phyloP scores from a whole-genome alignment of 1,140 invertebrate species.

The Drosophila saltans region DNA sequence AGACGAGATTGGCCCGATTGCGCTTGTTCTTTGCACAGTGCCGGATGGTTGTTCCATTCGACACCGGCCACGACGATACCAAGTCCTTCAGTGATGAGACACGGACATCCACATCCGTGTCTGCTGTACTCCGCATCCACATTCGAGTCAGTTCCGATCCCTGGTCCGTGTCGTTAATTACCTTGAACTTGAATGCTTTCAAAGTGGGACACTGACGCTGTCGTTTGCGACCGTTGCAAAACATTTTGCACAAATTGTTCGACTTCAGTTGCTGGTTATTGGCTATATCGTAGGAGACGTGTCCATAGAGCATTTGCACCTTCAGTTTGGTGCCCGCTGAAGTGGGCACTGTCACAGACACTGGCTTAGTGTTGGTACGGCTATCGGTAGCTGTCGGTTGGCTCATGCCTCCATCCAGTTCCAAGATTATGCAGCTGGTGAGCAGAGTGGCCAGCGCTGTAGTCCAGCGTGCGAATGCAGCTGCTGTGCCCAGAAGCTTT shows the following conservation, averaged over 20 bases:
- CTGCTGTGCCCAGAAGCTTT: constrained; percentile 28
- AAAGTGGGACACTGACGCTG: constrained; percentile 28
- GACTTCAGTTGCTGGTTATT: constrained; percentile 70
- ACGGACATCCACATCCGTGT: constrained; percentile 19
- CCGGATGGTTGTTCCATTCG: constrained; percentile 24
- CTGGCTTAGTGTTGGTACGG: constrained; percentile 12
- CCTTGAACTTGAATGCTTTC: constrained; percentile 24
- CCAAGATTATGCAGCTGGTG: constrained; percentile 45
- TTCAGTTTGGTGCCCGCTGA: constrained; percentile 34
- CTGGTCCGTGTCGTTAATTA: constrained; percentile 20
- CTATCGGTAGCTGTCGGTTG: constrained; percentile 4
- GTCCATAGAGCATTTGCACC: constrained; percentile 32
- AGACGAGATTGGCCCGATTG: constrained; percentile 66
- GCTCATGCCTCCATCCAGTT: constrained; percentile 15
- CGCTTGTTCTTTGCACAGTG: constrained; percentile 53
- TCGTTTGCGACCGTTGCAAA: constrained; percentile 64
- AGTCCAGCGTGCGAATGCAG: constrained; percentile 42
- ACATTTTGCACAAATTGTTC: constrained; percentile 66
- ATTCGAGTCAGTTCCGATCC: constrained; percentile 2
- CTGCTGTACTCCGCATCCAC: constrained; percentile 9
- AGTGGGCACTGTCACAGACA: constrained; percentile 25
- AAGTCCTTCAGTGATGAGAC: constrained; percentile 37
- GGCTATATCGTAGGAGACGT: constrained; percentile 50
- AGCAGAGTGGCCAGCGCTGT: constrained; percentile 42
- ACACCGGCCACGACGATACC: constrained; percentile 29